These are phyloP conservation scores for Peromyscus attwateri DNA, from an alignment of 2,797 vertebrate species.

Conservation along the genomic window DNA sequence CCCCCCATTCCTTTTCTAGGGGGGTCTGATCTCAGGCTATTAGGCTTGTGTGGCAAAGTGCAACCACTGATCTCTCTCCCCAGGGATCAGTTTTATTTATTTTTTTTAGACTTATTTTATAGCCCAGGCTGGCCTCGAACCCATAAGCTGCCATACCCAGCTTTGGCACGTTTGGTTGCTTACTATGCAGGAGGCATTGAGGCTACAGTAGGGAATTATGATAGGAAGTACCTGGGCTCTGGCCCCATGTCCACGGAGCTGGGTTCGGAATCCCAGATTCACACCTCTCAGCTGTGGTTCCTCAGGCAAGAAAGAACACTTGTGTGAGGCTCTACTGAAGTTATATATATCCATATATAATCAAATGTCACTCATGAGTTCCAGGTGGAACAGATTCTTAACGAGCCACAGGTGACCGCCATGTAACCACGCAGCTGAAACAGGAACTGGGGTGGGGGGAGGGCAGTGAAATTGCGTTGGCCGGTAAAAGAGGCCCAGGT, in stretches of 20 bases:
- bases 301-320: neutral
- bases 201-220: neutral
- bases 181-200: rapidly evolving
- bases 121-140: neutral
- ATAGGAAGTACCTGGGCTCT: neutral
- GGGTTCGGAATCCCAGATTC: neutral
- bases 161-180: neutral
- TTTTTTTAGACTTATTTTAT: neutral
- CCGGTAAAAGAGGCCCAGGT: neutral
- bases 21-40: neutral
- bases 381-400: neutral
- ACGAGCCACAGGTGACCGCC: neutral
- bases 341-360: no score
- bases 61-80: neutral
- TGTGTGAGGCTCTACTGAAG: neutral
- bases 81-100: neutral
- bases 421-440: neutral
- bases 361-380: neutral
- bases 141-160: neutral
- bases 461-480: no score
- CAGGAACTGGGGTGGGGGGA: neutral
- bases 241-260: neutral
- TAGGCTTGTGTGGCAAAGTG: neutral
- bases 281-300: neutral
- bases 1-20: neutral